Base-by-base conservation (phyloP, 1,140 invertebrate genomes). In the Stratiolaelaps scimitus region DNA sequence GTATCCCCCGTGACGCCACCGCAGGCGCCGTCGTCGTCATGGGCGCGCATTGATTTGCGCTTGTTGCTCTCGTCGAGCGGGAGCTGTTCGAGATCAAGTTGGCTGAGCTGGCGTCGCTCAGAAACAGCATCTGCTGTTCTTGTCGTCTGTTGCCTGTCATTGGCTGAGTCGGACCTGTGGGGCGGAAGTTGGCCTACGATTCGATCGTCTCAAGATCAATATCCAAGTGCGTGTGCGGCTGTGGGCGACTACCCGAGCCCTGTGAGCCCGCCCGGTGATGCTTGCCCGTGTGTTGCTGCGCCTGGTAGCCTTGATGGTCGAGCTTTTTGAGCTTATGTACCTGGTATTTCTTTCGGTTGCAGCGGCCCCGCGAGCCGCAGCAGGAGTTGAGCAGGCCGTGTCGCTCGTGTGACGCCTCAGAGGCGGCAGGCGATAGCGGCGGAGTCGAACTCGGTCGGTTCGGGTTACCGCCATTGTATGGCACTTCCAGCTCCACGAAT, bases 401-500 rank as follows among this genome's bases (percentile, higher is more conserved):
- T 86, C 87, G 72, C 67, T 64, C 73, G 72, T 65, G 70, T 64
- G 64, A 73, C 7, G 69, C 70, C 13, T 76, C 66, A 26, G 81
- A 91, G 15, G 76, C 87, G 69, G 87, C 86, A 34, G 89, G 88
- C 70, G 88, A 89, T 40, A 88, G 86, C 71, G 90, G 80, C 1
- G 77, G 77, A 7, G 76, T 77, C 66, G 75, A 73, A 83, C 88
- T 74, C 2, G 89, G 89, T 73, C 90, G 81, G 77, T 91, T 94
- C 72, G 88, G 81, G 77, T 89, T 60, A 15, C 53, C 82, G 4
- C 89, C 90, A 76, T 94, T 95, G 78, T 83, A 93, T 13, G 90
- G 88, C 74, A 89, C 86, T 73, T 95, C 92, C 81, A 94, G 83
- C 78, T 95, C 92, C 67, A 94, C 87, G 78, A 95, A 95, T 78